Evolutionary conservation across 2,797 vertebrate genomes (phyloP).

Genomic region (Sebastes taczanowskii): DNA sequence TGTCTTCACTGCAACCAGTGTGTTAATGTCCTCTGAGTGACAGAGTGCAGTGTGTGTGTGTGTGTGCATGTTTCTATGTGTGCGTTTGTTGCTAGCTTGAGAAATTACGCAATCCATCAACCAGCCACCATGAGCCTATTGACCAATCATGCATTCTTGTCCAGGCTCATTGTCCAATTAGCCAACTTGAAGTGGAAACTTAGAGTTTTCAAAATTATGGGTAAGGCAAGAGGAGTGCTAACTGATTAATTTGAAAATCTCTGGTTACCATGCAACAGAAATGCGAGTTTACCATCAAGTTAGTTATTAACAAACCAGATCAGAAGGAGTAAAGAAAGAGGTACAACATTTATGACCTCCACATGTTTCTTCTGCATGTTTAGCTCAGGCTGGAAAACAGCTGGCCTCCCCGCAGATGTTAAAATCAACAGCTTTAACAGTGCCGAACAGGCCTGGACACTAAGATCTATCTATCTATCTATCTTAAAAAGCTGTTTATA

Average conservation of each 20-base stretch:
- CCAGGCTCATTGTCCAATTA: conserved; percentile 20
- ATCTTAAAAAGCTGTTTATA: no score
- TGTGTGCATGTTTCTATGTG: neutral
- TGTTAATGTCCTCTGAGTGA: neutral
- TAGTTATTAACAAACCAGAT: neutral
- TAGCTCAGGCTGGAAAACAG: neutral
- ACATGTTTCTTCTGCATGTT: neutral
- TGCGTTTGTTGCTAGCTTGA: conserved; percentile 27
- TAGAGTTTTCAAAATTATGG: conserved; percentile 2
- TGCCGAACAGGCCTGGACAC: neutral
- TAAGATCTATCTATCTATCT: neutral
- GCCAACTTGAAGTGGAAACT: conserved; percentile 16
- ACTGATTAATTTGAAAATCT: neutral
- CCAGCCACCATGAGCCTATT: conserved; percentile 60
- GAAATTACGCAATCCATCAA: conserved; percentile 62
- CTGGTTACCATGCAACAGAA: neutral
- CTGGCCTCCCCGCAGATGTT: neutral
- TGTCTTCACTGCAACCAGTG: neutral
- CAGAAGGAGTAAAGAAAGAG: neutral
- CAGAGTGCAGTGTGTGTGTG: neutral
- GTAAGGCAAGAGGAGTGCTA: neutral
- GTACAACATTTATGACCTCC: neutral
- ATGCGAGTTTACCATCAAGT: neutral
- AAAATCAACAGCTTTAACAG: conserved; percentile 32
- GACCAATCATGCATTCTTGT: conserved; percentile 66